Base-by-base conservation (phyloP, 37 sponge, comb jelly and placozoan genomes). In the Eunapius fragilis region DNA sequence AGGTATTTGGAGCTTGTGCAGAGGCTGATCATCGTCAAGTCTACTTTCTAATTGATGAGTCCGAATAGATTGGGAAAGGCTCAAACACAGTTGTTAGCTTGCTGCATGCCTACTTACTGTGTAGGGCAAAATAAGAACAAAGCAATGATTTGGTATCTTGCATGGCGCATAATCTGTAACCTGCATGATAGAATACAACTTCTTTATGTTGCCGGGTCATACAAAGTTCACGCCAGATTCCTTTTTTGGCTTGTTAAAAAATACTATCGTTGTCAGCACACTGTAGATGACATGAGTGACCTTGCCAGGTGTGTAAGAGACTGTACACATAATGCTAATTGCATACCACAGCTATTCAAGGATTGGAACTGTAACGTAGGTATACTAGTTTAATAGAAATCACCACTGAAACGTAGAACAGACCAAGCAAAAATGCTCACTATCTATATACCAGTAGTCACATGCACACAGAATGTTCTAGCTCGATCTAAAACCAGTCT, bases 1-100 rank as follows among this genome's bases (percentile, higher is more conserved):
- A 69, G 19, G 36, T 88, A 17, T 88, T 88, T 77, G 89, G 89
- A 12, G 84, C 83, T 34, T 76, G 78, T 84, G 83, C 84, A 48
- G 89, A 88, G 36, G 45, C 70, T n/a, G 22, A 83, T 25, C 79
- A 79, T 22, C 48, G 49, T 27, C 89, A 88, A 50, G 79, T 88
- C 31, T 78, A 49, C 48, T 74, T 45, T 45, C 84, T 84, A 24
- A 74, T 84, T 74, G 84, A 84, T 24, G 76, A 84, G 75, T 25
- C 75, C 3, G 24, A 37, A 31, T 13, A 35, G 17, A 31, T 74
- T 17, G 84, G 84, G 33, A 84, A 84, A 38, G 84, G 75, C 58
- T 67, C 80, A 30, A 80, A 50, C 37, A 37, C 67, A 33, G 67
- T 50, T 28, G 30, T 47, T 26, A 80, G 80, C 37, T 33, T 80